Base-by-base conservation (phyloP, 1,140 invertebrate genomes). In the Diorhabda elongata region DNA sequence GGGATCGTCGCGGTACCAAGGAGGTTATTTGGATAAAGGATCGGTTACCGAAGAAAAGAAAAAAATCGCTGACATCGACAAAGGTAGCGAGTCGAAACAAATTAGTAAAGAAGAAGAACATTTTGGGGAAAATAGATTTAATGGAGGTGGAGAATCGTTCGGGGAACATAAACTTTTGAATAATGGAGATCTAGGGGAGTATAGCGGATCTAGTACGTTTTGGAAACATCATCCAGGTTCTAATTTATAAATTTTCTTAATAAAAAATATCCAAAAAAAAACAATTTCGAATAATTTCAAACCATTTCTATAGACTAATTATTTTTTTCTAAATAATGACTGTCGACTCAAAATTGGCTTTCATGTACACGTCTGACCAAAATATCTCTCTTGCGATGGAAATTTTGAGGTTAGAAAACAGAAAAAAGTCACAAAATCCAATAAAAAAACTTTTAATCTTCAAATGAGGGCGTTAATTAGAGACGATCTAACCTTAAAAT, bases 51-150 rank as follows among this genome's bases (percentile, higher is more conserved):
- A 82, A 67, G 81, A 83, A 43, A 79, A 82, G 58, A 85, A 83
- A 47, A 85, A 87, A 70, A 81, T 85, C 72, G 85, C 84, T 42
- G 83, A 86, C 70, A 84, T 83, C 64, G 79, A 83, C 6, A 81
- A 82, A 3, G 81, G 83, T 67, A 81, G 85, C 67, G 81, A 82
- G 61, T 69, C 84, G 42, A 83, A 85, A 69, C 84, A 86, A 69
- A 69, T 81, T 9, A 85, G 85, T 66, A 82, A 79, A 5, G 85
- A 86, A 70, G 83, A 85, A 80, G 85, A 84, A 4, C 83, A 85
- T 77, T 87, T 82, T 75, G 82, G 84, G 67, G 82, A 86, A 67
- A 84, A 84, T 45, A 85, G 82, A 71, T 85, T 83, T 76, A 83
- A 82, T 68, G 84, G 83, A 44, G 83, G 82, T 45, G 82, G 83